Base-by-base conservation (phyloP, 2,113 vertebrate species). In the Labeo catla region DNA sequence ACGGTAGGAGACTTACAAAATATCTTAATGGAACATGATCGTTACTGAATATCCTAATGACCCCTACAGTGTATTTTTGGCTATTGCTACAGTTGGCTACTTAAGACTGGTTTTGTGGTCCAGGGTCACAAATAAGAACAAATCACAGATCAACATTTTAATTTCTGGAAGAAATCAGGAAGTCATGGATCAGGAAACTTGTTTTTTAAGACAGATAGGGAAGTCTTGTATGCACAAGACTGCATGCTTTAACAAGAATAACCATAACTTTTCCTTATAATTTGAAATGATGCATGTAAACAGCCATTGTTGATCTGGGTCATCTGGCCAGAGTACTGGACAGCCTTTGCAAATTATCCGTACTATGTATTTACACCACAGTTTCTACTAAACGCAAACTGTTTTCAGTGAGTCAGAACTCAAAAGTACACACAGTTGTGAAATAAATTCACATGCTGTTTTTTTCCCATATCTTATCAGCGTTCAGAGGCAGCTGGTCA, bases 381-480 rank as follows among this genome's bases (percentile, higher is more conserved):
- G 23, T 34, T 83, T 73, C 19, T 9, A 6, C 9, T 52, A 8
- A 49, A 34, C 9, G 28, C 79, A 49, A 16, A 23, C 50, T 0
- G 21, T 28, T 4, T 50, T 19, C 68, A 19, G 47, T 57, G 63
- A 83, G 43, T 39, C 76, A 7, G 52, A 34, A 5, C 47, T 72
- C 10, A 54, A 3, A 72, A 83, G 28, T 13, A 21, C 52, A 59
- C 81, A 72, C 81, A 4, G 28, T 34, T 83, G 65, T 7, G 65
- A 54, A 83, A 83, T 83, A 54, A 83, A 54, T 54, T 54, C 28
- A 43, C 63, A 39, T 36, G 63, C 63, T 19, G 65, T 43, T 72
- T 83, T 54, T 23, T 50, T 28, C 2, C 28, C 16, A 34, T 10
- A 83, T 83, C 81, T 83, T 39, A 73, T 84, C 82, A 57, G 68